Evolutionary conservation across 2,888 invertebrate species (phyloP), one percentile per base, ranked within the genome.

Genomic region (Mythimna impura): DNA sequence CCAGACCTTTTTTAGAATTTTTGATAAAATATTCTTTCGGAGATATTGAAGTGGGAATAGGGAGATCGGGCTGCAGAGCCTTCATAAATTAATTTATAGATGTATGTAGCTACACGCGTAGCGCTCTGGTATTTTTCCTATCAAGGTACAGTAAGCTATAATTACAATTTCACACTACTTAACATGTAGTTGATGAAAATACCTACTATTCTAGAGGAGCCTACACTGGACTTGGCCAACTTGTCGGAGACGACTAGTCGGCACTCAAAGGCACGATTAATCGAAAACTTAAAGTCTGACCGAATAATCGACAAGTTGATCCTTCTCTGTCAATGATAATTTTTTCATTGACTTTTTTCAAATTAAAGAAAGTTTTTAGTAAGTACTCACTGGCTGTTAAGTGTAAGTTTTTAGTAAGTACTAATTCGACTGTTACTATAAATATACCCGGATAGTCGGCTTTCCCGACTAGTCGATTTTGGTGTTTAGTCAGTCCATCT

Each of bases 11-110:
- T 83, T 86, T 74, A 62, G 50, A 78, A 77, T 69, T 84, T 82
- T 80, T 81, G 78, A 86, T 85, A 84, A 86, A 86, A 86, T 84
- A 80, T 85, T 74, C 60, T 72, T 73, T 52, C 67, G 60, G 17
- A 69, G 65, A 84, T 86, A 82, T 86, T 82, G 84, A 70, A 80
- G 64, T 71, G 83, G 71, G 75, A 82, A 80, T 70, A 58, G 73
- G 76, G 70, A 77, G 70, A 75, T 83, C 54, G n/a, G 58, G 69
- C 58, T 60, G 22, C 57, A 60, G 64, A 74, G 66, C 69, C 66
- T 73, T 36, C 47, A 62, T 75, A 69, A 65, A 76, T 70, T 82
- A 78, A 76, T 76, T 65, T 47, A 76, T 64, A 54, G 34, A 82
- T 73, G 20, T 71, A 61, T 57, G 52, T 25, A 65, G 43, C n/a